Conservation (phyloP, 2,113 vertebrate genomes). For the Sylvicapra grimmia region DNA sequence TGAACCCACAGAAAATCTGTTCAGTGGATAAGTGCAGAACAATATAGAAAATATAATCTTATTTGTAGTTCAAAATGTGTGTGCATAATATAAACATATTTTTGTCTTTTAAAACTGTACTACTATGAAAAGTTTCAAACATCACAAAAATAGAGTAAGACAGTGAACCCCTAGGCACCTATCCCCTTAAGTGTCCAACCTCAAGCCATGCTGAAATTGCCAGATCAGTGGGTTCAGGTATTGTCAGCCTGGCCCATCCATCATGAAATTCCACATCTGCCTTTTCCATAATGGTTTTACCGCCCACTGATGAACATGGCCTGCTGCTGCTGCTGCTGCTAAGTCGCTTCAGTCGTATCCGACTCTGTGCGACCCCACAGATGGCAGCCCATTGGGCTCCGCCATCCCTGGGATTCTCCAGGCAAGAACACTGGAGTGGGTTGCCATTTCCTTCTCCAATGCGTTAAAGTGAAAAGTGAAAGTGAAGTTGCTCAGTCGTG, state of each 20-base stretch:
- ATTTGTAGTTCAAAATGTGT: not conserved
- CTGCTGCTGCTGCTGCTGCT: no score
- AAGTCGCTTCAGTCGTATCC: no score
- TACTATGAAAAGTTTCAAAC: not conserved
- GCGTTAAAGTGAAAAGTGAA: no score
- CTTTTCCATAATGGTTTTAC: not conserved
- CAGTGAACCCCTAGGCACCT: not conserved
- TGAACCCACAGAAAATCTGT: not conserved
- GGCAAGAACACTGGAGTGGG: no score
- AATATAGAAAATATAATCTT: not conserved
- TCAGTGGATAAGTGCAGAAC: not conserved
- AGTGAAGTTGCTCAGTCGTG: no score
- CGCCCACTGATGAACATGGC: not conserved
- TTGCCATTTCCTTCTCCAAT: no score
- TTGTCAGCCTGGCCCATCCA: not conserved
- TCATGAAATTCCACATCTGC: not conserved
- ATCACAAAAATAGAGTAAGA: not conserved
- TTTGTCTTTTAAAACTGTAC: not conserved
- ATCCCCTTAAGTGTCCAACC: not conserved
- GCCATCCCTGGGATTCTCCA: no score
- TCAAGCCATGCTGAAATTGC: not conserved
- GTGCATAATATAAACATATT: not conserved
- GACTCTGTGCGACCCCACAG: no score
- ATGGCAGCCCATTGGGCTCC: no score
- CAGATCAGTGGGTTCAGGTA: not conserved